These are phyloP conservation scores for Hyperoplus immaculatus DNA, from an alignment of 2,797 vertebrate genomes.

Conservation along the genomic window DNA sequence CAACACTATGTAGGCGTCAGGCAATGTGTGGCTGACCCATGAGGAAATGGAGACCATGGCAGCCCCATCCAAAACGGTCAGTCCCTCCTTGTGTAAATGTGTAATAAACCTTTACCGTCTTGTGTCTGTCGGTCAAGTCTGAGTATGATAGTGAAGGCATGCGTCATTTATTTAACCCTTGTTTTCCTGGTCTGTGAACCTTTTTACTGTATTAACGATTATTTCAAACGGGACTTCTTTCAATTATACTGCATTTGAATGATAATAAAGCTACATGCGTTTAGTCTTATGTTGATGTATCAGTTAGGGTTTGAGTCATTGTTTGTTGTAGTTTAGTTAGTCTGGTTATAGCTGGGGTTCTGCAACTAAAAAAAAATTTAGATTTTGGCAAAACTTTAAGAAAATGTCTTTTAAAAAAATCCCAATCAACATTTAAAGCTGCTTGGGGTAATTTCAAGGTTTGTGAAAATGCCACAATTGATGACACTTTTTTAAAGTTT, in stretches of 20 bases:
- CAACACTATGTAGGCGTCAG: conserved; percentile 90
- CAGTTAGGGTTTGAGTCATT: not conserved
- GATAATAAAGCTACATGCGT: not conserved
- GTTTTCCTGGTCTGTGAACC: conserved; percentile 6
- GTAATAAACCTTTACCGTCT: conserved; percentile 16
- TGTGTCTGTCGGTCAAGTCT: conserved; percentile 28
- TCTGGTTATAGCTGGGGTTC: no score
- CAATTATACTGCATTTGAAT: not conserved
- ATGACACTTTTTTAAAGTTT: not conserved
- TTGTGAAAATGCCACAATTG: conserved; percentile 3
- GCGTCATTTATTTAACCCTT: conserved; percentile 4
- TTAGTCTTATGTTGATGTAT: not conserved
- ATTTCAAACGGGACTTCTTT: conserved; percentile 1
- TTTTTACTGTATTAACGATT: conserved; percentile 7
- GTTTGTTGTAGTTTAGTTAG: not conserved
- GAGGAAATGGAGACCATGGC: conserved; percentile 99
- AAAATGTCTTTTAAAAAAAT: no score
- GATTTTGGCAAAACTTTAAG: not conserved
- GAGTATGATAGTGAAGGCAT: conserved; percentile 36
- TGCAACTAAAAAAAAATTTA: not conserved
- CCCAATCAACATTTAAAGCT: not conserved
- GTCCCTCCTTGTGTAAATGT: conserved; percentile 73
- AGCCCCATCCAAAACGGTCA: conserved; percentile 97
- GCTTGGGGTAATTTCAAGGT: not conserved
- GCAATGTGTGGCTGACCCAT: conserved; percentile 99